A percentile compares a stretch with the other conserved stretches of the same genome.
Evolutionary conservation across 2,797 vertebrate genomes (phyloP).

Genomic region (Lepus oiostolus): DNA sequence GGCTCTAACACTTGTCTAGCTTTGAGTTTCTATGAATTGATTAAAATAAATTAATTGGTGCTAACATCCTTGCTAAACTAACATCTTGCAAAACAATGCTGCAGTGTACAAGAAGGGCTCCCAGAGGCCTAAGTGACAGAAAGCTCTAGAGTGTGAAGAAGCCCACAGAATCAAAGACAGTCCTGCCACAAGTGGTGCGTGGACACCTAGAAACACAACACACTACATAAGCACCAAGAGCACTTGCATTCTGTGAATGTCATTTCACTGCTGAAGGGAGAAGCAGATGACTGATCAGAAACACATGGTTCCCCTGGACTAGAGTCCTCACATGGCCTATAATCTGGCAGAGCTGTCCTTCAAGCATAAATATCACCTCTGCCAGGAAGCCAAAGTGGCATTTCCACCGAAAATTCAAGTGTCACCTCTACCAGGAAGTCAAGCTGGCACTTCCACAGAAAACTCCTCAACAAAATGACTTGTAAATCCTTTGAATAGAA

Average conservation of each 20-base stretch:
- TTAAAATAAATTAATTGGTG: accelerated
- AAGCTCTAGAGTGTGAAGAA: not conserved
- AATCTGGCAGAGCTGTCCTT: not conserved
- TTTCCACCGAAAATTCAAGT: not conserved
- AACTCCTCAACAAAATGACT: not conserved
- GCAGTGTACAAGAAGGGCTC: not conserved
- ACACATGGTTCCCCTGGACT: not conserved
- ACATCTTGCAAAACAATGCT: accelerated
- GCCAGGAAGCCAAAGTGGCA: not conserved
- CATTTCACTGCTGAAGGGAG: not conserved
- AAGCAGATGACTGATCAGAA: not conserved
- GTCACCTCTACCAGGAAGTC: not conserved
- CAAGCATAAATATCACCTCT: not conserved
- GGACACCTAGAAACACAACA: not conserved
- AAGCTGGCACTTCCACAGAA: not conserved
- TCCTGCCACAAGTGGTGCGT: not conserved
- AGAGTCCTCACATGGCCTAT: not conserved
- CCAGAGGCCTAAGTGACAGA: too few species aligned
- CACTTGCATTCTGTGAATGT: too few species aligned
- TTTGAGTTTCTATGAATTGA: not conserved
- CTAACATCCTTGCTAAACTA: not conserved
- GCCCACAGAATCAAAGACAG: not conserved
- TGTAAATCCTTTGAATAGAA: not conserved
- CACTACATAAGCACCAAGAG: not conserved
- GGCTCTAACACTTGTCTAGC: not conserved